Evolutionary conservation across 2,888 invertebrate genomes (phyloP), one percentile per base, ranked within the genome.

Genomic region (Cecidostiba fungosa): DNA sequence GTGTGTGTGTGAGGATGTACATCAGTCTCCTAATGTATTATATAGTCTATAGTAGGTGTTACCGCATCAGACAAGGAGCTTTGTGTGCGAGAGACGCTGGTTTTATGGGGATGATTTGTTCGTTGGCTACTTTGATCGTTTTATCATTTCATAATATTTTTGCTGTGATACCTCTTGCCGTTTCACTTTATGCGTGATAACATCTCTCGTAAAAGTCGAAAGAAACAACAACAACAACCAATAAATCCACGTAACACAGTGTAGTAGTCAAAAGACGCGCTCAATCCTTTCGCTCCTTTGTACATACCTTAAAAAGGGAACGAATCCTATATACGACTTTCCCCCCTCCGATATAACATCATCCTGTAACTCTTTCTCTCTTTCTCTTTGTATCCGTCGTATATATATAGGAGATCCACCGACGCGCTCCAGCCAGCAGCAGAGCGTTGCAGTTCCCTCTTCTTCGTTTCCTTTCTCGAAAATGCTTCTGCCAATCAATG

Each of bases 401-500:
- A 76, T 82, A 70, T 54, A n/a, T 23, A 8, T 0, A n/a, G 54
- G 54, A n/a, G n/a, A 59, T 59, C 54, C 54, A 19, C 14, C 1
- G 47, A 14, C 47, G 47, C 47, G 59, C 62, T 77, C 77, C 47
- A 32, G 29, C 74, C 43, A 43, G 12, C 54, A 23, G 6, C 54
- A 23, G 16, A 0, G 19, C 50, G 50, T n/a, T 19, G 77, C 81
- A 36, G 77, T 85, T 39, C 14, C 23, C 76, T 4, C 54, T 50
- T 82, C 76, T 85, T 76, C 74, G 59, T 74, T 85, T 86, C 83
- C 78, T 82, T 86, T 77, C 84, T 87, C 86, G 84, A 77, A 82
- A 86, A 86, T 78, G 77, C 88, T 87, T 77, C 89, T 89, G 90
- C 89, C 90, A 89, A 89, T 91, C 90, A 90, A 89, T 88, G 87